These are phyloP conservation scores for Peromyscus nudipes DNA, from an alignment of 2,797 vertebrate species.

Conservation along the genomic window DNA sequence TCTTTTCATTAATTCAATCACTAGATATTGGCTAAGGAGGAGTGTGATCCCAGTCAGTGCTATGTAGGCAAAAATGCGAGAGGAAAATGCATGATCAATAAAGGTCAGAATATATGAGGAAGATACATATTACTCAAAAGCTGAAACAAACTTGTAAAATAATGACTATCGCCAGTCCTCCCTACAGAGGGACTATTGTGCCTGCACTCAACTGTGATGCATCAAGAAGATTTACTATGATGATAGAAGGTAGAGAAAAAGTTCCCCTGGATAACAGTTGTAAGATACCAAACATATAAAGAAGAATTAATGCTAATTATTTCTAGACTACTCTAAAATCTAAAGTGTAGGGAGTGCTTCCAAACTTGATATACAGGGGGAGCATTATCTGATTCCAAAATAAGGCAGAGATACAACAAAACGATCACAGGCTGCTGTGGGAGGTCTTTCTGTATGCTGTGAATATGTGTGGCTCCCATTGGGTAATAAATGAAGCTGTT, in stretches of 20 bases:
- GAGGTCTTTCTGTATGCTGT: too few relatives aligned
- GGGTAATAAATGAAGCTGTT: too few relatives aligned
- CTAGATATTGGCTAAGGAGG: not conserved
- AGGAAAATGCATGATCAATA: not conserved
- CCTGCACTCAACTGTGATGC: not conserved
- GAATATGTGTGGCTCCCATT: too few relatives aligned
- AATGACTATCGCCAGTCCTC: not conserved
- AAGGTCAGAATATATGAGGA: not conserved
- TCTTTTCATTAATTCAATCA: not conserved
- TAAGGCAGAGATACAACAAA: not conserved
- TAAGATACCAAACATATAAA: not conserved
- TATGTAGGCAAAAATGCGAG: not conserved
- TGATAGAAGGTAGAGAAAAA: not conserved
- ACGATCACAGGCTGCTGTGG: too few relatives aligned
- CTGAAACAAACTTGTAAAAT: not conserved
- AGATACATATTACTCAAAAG: not conserved
- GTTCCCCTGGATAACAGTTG: not conserved
- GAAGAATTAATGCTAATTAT: not conserved
- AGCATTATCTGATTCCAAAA: not conserved
- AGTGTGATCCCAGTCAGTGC: not conserved
- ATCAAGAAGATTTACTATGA: not conserved
- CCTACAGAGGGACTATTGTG: not conserved
- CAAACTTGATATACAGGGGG: not conserved
- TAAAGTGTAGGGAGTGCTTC: not conserved
- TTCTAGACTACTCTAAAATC: not conserved